Evolutionary conservation across 2,888 invertebrate species (phyloP), one percentile per base, ranked within the genome.

Genomic region (Sclerodermus sp.): DNA sequence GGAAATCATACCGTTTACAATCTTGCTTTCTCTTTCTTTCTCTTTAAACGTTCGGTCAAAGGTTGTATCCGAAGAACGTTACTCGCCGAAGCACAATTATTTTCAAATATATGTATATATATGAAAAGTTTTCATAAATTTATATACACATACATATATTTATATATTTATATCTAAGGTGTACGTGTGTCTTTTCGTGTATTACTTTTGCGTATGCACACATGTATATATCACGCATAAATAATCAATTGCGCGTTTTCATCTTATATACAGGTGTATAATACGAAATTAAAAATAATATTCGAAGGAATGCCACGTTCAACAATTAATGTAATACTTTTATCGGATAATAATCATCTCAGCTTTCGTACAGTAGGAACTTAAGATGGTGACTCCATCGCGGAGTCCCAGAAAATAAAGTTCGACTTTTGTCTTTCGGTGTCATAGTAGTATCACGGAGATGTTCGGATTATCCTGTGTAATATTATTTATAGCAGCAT

Each of bases 11-110:
- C n/a, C n/a, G n/a, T n/a, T n/a, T n/a, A n/a, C n/a, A n/a, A n/a
- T n/a, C n/a, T n/a, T 23, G 37, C 10, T 30, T 23, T 31, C 9
- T 31, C 16, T 40, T 14, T 42, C 30, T 40, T 41, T 23, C 16
- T 43, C 45, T 17, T 30, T 29, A 30, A n/a, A n/a, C n/a, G n/a
- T n/a, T 51, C 54, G 56, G 56, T 67, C 58, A 60, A 68, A 74
- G 72, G 68, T 72, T 72, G 71, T 70, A 72, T 72, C 68, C 71
- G 71, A 69, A 69, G 65, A 68, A 71, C 67, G 61, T 61, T 61
- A 53, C 58, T 68, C 57, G 63, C 68, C n/a, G 62, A 64, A 69
- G 65, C 66, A 73, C 67, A 71, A 60, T 64, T 70, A 60, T 64
- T 38, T 29, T 40, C 23, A 41, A n/a, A 17, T 41, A 14, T 18